These are phyloP conservation scores for Hermodice carunculata DNA, from an alignment of 2,888 invertebrate species.

Conservation along the genomic window DNA sequence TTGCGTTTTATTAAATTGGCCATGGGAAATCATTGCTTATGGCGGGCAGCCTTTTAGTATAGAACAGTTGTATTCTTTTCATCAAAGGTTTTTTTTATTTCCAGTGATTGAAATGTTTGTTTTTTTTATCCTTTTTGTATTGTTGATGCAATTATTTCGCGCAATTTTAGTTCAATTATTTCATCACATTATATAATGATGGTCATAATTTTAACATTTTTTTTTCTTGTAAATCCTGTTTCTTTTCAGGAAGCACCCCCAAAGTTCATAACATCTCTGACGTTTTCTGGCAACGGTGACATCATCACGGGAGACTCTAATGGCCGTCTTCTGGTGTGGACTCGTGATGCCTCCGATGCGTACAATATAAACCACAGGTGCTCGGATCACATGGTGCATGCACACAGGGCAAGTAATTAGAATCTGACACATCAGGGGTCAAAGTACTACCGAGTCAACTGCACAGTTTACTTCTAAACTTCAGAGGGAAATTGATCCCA, in stretches of 20 bases:
- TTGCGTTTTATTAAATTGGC: too few relatives aligned
- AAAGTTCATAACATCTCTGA: constrained; percentile 78
- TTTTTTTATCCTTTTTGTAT: background rate
- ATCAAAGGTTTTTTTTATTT: too few relatives aligned
- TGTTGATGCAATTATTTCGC: too few relatives aligned
- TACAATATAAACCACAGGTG: constrained; percentile 70
- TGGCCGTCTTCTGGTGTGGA: constrained; percentile 91
- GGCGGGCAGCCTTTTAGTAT: too few relatives aligned
- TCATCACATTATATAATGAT: too few relatives aligned
- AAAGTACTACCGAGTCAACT: too few relatives aligned
- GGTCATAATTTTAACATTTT: background rate
- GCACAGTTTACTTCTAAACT: too few relatives aligned
- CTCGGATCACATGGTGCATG: constrained; percentile 41
- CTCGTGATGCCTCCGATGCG: constrained; percentile 89
- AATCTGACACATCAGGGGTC: too few relatives aligned
- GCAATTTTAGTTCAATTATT: too few relatives aligned
- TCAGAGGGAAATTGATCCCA: too few relatives aligned
- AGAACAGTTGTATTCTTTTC: too few relatives aligned
- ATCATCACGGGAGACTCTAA: constrained; percentile 93
- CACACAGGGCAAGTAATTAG: constrained; percentile 34
- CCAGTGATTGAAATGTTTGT: background rate
- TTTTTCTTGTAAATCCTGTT: background rate
- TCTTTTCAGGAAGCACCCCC: constrained; percentile 48
- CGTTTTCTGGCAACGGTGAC: constrained; percentile 90
- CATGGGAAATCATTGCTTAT: too few relatives aligned